Conservation (phyloP, 2,113 vertebrate species). For the Mola mola region DNA sequence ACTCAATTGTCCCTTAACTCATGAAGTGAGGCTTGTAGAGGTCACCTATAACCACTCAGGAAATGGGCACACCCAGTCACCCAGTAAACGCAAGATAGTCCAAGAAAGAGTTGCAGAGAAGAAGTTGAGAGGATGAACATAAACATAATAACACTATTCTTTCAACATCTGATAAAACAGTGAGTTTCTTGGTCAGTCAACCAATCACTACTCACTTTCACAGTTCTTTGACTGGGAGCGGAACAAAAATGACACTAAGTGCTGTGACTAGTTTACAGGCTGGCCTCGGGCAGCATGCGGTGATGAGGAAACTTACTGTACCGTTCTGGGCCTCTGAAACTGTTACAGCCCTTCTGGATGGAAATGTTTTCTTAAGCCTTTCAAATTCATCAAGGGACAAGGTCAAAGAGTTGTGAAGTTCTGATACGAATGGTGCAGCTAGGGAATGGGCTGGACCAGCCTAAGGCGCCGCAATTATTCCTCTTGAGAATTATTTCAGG, state of each 20-base stretch:
- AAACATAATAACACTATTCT: too few relatives aligned
- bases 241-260: conserved; percentile 35
- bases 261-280: conserved; percentile 50
- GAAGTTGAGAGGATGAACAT: neutral
- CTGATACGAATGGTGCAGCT: conserved; percentile 33
- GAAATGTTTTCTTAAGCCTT: conserved; percentile 79
- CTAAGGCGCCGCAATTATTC: conserved; percentile 45
- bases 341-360: conserved; percentile 48
- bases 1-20: conserved; percentile 52
- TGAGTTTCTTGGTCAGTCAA: conserved; percentile 9
- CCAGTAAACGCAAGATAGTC: neutral
- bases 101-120: neutral
- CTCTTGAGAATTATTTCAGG: conserved; percentile 35
- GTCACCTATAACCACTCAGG: conserved; percentile 25
- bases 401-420: conserved; percentile 65
- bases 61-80: conserved; percentile 3
- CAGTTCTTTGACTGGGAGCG: conserved; percentile 12
- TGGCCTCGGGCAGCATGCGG: conserved; percentile 41
- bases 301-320: conserved; percentile 48
- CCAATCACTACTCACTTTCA: conserved; percentile 7
- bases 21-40: conserved; percentile 40
- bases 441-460: conserved; percentile 20
- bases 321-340: conserved; percentile 55
- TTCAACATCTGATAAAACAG: too few relatives aligned
- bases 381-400: conserved; percentile 75